Percentiles rank a stretch among this genome's conserved stretches.
These are phyloP conservation scores for Acanthurus leucopareius DNA, from an alignment of 2,797 vertebrate genomes.

Conservation along the genomic window DNA sequence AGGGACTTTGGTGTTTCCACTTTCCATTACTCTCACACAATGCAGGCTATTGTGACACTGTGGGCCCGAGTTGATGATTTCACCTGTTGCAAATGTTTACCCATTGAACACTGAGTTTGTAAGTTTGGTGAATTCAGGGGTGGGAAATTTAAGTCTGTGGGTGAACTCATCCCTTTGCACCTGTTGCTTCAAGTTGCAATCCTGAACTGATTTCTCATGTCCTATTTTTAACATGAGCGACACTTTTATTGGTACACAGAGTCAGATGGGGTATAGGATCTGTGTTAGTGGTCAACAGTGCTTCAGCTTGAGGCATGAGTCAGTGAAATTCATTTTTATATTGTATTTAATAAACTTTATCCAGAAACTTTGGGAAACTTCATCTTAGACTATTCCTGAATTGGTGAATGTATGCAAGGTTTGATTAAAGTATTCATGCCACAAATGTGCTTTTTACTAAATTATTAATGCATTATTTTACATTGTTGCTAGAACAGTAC, in stretches of 20 bases:
- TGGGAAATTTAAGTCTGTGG: slow-evolving; percentile 19
- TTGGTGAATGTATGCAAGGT: not conserved
- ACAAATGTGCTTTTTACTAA: not conserved
- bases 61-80: slow-evolving; percentile 6
- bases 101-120: slow-evolving; percentile 2
- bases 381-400: not conserved
- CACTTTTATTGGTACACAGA: slow-evolving; percentile 56
- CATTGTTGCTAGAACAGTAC: not conserved
- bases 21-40: slow-evolving; percentile 28
- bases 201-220: slow-evolving; percentile 53
- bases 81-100: slow-evolving; percentile 44
- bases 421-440: not conserved
- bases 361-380: not conserved
- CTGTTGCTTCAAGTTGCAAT: slow-evolving; percentile 68
- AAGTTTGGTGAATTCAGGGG: slow-evolving; percentile 31
- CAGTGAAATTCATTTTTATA: not conserved
- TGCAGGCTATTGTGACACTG: slow-evolving; percentile 21
- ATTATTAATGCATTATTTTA: not conserved
- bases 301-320: not conserved
- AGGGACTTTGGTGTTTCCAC: slow-evolving; percentile 47
- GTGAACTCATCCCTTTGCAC: slow-evolving; percentile 58
- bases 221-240: slow-evolving; percentile 73
- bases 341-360: not conserved
- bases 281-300: slow-evolving; percentile 5
- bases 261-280: slow-evolving; percentile 16